phyloP scores from a whole-genome alignment of 2,888 invertebrate genomes.

The Dryomyza anilis region DNA sequence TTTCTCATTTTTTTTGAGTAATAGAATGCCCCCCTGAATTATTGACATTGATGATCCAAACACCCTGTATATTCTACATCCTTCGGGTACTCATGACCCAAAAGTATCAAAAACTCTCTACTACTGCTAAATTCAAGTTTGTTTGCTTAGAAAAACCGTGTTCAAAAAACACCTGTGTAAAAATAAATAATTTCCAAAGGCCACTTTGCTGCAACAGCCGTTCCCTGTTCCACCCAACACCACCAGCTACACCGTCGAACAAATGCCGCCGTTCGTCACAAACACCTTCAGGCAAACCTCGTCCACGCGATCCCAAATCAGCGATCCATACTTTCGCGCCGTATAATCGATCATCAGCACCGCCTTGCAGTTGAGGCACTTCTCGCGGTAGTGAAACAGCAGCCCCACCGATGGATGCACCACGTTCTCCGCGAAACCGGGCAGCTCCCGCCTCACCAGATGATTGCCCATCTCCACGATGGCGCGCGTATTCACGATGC shows the following conservation, averaged over 20 bases:
- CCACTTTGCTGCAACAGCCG: not conserved
- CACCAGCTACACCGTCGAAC: conserved; percentile 38
- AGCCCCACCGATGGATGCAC: conserved; percentile 54
- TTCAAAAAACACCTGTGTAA: no score
- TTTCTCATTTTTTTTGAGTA: no score
- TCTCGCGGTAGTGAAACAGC: conserved; percentile 57
- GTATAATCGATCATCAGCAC: conserved; percentile 52
- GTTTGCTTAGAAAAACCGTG: no score
- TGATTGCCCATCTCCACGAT: conserved; percentile 90
- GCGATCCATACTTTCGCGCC: conserved; percentile 55
- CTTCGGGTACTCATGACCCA: no score
- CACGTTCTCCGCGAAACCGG: conserved; percentile 49
- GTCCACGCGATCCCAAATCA: conserved; percentile 57
- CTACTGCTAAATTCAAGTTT: no score
- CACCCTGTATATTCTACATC: no score
- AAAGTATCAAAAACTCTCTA: no score
- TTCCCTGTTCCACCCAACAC: not conserved
- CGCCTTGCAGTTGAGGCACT: conserved; percentile 52
- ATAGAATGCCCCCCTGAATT: no score
- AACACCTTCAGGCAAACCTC: conserved; percentile 52
- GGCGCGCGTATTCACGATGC: conserved; percentile 79
- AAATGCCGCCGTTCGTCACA: conserved; percentile 47
- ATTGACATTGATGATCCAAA: no score
- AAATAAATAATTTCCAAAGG: no score
- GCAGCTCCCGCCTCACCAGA: conserved; percentile 66